Evolutionary conservation across 2,888 invertebrate genomes (phyloP).

Genomic region (Bellardia bayeri): DNA sequence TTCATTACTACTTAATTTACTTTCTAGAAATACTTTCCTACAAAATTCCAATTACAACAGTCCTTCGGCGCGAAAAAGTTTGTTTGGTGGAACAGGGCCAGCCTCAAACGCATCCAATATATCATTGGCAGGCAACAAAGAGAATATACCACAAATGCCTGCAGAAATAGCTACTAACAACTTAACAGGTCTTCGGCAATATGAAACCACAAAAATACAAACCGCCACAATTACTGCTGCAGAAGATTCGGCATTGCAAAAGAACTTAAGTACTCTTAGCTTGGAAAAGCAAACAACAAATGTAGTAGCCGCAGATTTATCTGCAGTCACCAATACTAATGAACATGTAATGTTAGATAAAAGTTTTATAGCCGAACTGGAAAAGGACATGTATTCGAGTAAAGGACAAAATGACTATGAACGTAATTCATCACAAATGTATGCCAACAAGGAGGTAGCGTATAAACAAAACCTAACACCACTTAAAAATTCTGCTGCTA

Average conservation of each 20-base stretch:
- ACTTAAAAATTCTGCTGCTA: conserved; percentile 76
- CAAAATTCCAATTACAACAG: conserved; percentile 75
- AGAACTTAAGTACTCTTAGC: conserved; percentile 79
- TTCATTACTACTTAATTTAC: neutral
- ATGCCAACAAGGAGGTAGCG: conserved; percentile 80
- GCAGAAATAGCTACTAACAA: conserved; percentile 40
- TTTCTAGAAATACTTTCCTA: conserved; percentile 56
- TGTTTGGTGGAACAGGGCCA: conserved; percentile 73
- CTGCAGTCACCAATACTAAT: neutral
- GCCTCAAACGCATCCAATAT: conserved; percentile 39
- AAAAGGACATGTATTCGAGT: conserved; percentile 86
- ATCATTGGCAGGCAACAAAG: conserved; percentile 77
- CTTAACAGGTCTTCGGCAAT: conserved; percentile 53
- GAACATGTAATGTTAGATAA: conserved; percentile 85
- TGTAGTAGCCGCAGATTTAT: neutral
- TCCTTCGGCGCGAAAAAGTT: conserved; percentile 79
- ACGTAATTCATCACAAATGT: conserved; percentile 82
- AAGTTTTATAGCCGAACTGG: conserved; percentile 87
- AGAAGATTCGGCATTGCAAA: conserved; percentile 78
- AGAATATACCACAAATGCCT: conserved; percentile 79
- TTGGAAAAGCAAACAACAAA: conserved; percentile 76
- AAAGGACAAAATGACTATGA: conserved; percentile 82
- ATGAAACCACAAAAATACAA: conserved; percentile 53
- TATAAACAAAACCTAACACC: conserved; percentile 82
- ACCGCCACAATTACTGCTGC: conserved; percentile 49